Percentiles rank a stretch among this genome's conserved stretches.
Evolutionary conservation across 2,797 vertebrate genomes (phyloP).

Genomic region (Aeoliscus strigatus): DNA sequence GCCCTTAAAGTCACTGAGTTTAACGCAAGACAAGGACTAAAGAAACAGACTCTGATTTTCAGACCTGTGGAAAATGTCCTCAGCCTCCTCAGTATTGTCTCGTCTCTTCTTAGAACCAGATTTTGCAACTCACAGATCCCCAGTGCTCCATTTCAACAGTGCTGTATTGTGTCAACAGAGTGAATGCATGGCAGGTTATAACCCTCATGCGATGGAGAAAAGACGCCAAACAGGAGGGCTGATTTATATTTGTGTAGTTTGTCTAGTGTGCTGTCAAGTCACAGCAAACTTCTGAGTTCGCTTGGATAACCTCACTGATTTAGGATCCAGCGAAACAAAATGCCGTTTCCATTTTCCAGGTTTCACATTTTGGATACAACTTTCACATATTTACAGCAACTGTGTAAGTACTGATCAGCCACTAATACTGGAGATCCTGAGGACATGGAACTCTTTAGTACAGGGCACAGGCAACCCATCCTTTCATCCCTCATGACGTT

Average conservation of each 20-base stretch:
- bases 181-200: constrained; percentile 19
- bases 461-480: too few relatives aligned
- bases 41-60: neutral
- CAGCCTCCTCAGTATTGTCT: neutral
- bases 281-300: constrained; percentile 10
- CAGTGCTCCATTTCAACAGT: constrained; percentile 24
- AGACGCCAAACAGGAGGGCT: constrained; percentile 22
- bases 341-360: too few relatives aligned
- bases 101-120: constrained; percentile 16
- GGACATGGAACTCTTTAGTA: too few relatives aligned
- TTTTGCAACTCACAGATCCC: constrained; percentile 19
- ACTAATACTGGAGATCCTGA: too few relatives aligned
- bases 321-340: too few relatives aligned
- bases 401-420: too few relatives aligned
- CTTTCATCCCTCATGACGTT: too few relatives aligned
- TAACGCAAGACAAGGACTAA: constrained; percentile 7
- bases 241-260: constrained; percentile 30
- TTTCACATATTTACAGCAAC: too few relatives aligned
- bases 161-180: constrained; percentile 33
- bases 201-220: constrained; percentile 10
- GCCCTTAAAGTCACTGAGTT: constrained; percentile 1
- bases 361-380: too few relatives aligned
- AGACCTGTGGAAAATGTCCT: neutral
- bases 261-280: constrained; percentile 8
- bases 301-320: constrained; percentile 4